Percentiles rank a stretch among this genome's conserved stretches.
phyloP scores from a whole-genome alignment of 2,888 invertebrate genomes.

The Cephalotes varians region DNA sequence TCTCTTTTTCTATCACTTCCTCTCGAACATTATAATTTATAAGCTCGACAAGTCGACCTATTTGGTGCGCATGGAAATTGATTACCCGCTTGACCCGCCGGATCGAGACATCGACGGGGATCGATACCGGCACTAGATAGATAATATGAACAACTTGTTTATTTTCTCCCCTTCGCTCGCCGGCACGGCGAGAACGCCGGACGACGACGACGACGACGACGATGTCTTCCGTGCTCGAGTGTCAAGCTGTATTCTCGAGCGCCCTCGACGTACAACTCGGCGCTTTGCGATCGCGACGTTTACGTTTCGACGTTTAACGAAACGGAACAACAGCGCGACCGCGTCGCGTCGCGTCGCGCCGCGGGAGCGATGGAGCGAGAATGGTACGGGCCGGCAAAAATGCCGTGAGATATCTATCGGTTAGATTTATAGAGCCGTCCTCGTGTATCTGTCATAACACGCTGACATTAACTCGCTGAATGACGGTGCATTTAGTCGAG shows the following conservation, averaged over 20 bases:
- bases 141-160: conserved; percentile 70
- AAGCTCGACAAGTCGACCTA: conserved; percentile 66
- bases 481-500: conserved; percentile 43
- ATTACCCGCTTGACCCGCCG: conserved; percentile 67
- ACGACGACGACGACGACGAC: background rate
- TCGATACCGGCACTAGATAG: conserved; percentile 60
- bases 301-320: conserved; percentile 8
- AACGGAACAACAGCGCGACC: background rate
- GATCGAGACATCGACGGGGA: conserved; percentile 67
- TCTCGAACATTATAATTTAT: conserved; percentile 68
- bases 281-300: conserved; percentile 1
- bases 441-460: conserved; percentile 53
- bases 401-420: conserved; percentile 41
- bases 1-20: conserved; percentile 55
- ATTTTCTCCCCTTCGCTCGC: conserved; percentile 52
- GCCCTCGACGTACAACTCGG: background rate
- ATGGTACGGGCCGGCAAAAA: conserved; percentile 18
- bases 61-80: conserved; percentile 70
- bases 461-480: conserved; percentile 49
- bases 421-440: conserved; percentile 52
- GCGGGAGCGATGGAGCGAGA: conserved; percentile 22
- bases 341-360: conserved; percentile 1
- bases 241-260: background rate
- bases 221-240: background rate
- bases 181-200: background rate